A percentile compares a stretch with the other conserved stretches of the same genome.
phyloP scores from a whole-genome alignment of 1,140 invertebrate species.

The Drosophila albomicans region DNA sequence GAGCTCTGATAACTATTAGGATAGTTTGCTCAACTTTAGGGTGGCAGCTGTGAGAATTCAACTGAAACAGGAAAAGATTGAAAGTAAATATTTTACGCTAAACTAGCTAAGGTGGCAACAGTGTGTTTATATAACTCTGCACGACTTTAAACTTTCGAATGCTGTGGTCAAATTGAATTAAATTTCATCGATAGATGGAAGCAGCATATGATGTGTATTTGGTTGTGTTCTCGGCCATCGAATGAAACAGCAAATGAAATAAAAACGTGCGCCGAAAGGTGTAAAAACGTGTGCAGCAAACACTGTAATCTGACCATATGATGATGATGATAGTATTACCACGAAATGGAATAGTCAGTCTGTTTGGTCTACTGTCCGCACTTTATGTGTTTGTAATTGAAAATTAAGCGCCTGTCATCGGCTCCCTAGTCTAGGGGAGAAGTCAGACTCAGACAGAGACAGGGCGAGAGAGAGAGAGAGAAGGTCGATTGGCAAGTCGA shows the following conservation, averaged over 20 bases:
- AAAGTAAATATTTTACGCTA: conserved; percentile 44
- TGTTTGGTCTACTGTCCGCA: conserved; percentile 27
- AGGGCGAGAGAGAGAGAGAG: too few relatives aligned
- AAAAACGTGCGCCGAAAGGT: conserved; percentile 56
- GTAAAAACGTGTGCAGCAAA: conserved; percentile 38
- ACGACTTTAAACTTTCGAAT: background rate
- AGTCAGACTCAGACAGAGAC: background rate
- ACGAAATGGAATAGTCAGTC: background rate
- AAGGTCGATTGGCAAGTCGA: background rate
- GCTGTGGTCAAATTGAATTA: background rate
- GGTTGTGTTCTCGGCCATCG: conserved; percentile 39
- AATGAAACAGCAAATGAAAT: conserved; percentile 59
- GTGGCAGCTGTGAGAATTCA: conserved; percentile 31
- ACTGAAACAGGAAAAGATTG: conserved; percentile 28
- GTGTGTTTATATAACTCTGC: background rate
- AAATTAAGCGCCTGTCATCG: conserved; percentile 75
- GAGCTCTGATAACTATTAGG: conserved; percentile 32
- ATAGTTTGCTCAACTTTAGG: conserved; percentile 19
- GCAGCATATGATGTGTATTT: conserved; percentile 41
- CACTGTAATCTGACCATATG: conserved; percentile 55
- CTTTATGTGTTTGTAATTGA: conserved; percentile 74
- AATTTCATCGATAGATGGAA: background rate
- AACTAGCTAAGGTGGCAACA: conserved; percentile 15
- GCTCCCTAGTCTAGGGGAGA: conserved; percentile 6
- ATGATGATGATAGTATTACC: conserved; percentile 52